Evolutionary conservation across 2,113 vertebrate species (phyloP).

Genomic region (Nothoprocta perdicaria): DNA sequence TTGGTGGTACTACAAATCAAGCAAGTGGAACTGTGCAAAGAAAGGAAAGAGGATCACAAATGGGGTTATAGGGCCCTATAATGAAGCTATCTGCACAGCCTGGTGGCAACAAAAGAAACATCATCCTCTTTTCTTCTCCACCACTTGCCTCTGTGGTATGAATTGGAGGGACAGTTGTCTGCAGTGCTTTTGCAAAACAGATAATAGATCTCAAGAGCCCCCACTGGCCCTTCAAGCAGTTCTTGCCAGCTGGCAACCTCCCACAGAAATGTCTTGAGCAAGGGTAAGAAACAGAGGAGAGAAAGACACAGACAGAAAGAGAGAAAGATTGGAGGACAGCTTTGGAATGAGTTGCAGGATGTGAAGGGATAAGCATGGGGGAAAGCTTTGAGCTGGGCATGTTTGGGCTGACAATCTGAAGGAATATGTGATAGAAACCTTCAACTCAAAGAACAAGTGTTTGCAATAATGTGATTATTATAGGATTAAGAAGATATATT

Average conservation of each 20-base stretch:
- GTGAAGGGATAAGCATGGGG: too few species aligned
- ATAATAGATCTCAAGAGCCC: not conserved
- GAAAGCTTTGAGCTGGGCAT: not conserved
- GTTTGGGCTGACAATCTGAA: not conserved
- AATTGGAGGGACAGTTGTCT: not conserved
- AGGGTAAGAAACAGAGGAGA: not conserved
- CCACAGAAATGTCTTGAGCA: not conserved
- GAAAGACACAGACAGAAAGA: not conserved
- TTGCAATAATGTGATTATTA: not conserved
- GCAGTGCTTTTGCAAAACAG: not conserved
- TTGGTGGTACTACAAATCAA: not conserved
- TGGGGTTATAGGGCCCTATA: not conserved
- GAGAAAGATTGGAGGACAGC: not conserved
- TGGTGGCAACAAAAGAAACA: not conserved
- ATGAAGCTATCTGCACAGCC: not conserved
- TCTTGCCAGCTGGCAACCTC: too few species aligned
- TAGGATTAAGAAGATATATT: not conserved
- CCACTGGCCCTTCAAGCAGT: not conserved
- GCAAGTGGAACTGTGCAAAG: rapidly evolving
- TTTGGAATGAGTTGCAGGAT: not conserved
- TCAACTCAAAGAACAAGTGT: not conserved
- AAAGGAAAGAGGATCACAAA: not conserved
- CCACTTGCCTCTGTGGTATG: not conserved
- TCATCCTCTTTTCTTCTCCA: too few species aligned
- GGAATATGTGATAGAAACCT: not conserved